Evolutionary conservation across 2,797 vertebrate species (phyloP), one percentile per base, ranked within the genome.

Genomic region (Sus cebifrons): DNA sequence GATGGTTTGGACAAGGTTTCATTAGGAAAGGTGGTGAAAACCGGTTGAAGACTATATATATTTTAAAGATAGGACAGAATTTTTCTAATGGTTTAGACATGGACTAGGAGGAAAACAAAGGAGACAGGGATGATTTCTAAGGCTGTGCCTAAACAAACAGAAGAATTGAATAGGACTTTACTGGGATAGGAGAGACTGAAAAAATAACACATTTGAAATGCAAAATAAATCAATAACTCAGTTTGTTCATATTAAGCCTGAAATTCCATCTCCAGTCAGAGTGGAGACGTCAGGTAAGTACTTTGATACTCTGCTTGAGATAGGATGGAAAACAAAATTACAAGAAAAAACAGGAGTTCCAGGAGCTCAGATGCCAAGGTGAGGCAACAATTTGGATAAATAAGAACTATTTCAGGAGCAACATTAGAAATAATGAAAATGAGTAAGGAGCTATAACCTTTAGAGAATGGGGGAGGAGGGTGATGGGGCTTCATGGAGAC

Each of bases 171-270:
- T 29, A 74, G 64, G 17, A 83, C 83, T 70, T 86, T 64, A 84
- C 20, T 54, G 40, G 8, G 1, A 84, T 49, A 89, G 15, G 13
- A 44, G 90, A 67, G 27, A 79, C 9, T 40, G 8, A 5, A 52
- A 18, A 67, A 78, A 58, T 20, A 77, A 25, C 18, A 85, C 32
- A 92, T 56, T 13, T 71, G 62, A 89, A 84, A 32, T 78, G 9
- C 58, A 4, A 60, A 67, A 77, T 12, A 85, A 74, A 29, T 20
- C 11, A 32, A 25, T 65, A 84, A 70, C 62, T 79, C 23, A 29
- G 36, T 64, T 84, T 65, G 18, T 52, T 94, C n/a, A 56, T 77
- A 32, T 56, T 86, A 78, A 73, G n/a, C 68, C 52, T 92, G 44
- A 67, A 94, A 88, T 67, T 86, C 23, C 16, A 91, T 27, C 44